These are phyloP conservation scores for Ctenopoma kingsleyae DNA, from an alignment of 2,797 vertebrate genomes.

Conservation along the genomic window DNA sequence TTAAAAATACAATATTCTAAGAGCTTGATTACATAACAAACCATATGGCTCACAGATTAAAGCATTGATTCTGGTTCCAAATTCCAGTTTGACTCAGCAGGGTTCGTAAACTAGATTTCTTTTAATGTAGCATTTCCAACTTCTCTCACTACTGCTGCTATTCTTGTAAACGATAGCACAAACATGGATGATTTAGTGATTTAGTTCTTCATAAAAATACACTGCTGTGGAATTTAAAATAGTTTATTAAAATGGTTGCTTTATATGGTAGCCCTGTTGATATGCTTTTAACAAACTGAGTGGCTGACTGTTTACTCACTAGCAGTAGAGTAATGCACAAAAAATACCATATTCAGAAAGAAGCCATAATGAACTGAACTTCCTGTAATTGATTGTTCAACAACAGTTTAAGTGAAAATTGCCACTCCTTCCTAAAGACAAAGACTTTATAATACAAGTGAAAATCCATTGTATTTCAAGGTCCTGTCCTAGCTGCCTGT, in stretches of 20 bases:
- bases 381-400: not conserved
- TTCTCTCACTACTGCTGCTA: not conserved
- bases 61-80: constrained; percentile 25
- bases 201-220: not conserved
- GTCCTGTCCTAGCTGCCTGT: constrained; percentile 15
- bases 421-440: constrained; percentile 1
- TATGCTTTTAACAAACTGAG: constrained; percentile 3
- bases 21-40: constrained; percentile 26
- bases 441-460: constrained; percentile 17
- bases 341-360: not conserved
- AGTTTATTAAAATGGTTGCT: not conserved
- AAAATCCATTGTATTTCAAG: constrained; percentile 21
- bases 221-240: constrained; percentile 3
- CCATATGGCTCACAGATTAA: constrained; percentile 40
- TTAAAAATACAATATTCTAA: constrained; percentile 15
- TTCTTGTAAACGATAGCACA: not conserved
- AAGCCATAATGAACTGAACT: not conserved
- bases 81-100: constrained; percentile 20
- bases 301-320: not conserved
- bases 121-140: constrained; percentile 7
- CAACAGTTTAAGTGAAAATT: not conserved
- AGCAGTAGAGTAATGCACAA: not conserved
- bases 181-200: not conserved
- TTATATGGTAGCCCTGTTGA: not conserved
- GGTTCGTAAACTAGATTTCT: not conserved